Conservation (phyloP, 1,140 invertebrate genomes). For the Philotrypesis tridentata region DNA sequence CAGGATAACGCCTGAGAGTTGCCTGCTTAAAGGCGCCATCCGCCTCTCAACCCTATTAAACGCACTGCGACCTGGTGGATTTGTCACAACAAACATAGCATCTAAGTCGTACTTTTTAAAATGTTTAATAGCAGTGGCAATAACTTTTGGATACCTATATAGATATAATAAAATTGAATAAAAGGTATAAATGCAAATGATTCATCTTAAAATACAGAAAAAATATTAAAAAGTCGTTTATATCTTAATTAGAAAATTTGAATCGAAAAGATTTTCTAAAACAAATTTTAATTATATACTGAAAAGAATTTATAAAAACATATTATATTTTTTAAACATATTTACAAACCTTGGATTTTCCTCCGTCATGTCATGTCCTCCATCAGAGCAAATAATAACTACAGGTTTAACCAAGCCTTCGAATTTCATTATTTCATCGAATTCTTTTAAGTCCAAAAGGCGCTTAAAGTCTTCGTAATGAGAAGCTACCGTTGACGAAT, state of each 20-base stretch:
- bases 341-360: slow-evolving; percentile 68
- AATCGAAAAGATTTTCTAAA: too few relatives aligned
- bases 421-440: slow-evolving; percentile 50
- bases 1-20: slow-evolving; percentile 65
- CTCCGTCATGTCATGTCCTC: slow-evolving; percentile 67
- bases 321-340: background rate
- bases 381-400: slow-evolving; percentile 64
- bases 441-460: slow-evolving; percentile 49
- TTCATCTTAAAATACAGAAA: too few relatives aligned
- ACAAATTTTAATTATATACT: background rate
- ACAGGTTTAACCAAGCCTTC: slow-evolving; percentile 61
- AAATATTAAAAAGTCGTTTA: too few relatives aligned
- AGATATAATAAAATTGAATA: background rate
- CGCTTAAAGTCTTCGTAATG: slow-evolving; percentile 62
- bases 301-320: too few relatives aligned
- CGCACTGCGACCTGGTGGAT: slow-evolving; percentile 52
- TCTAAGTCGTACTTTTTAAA: background rate
- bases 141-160: slow-evolving; percentile 4
- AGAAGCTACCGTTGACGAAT: slow-evolving; percentile 59
- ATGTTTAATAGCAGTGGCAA: background rate
- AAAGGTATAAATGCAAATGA: too few relatives aligned
- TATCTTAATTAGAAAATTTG: too few relatives aligned
- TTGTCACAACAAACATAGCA: background rate
- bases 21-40: slow-evolving; percentile 66
- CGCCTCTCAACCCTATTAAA: slow-evolving; percentile 60